These are phyloP conservation scores for Teinopalpus imperialis DNA, from an alignment of 2,888 invertebrate genomes.

Conservation along the genomic window DNA sequence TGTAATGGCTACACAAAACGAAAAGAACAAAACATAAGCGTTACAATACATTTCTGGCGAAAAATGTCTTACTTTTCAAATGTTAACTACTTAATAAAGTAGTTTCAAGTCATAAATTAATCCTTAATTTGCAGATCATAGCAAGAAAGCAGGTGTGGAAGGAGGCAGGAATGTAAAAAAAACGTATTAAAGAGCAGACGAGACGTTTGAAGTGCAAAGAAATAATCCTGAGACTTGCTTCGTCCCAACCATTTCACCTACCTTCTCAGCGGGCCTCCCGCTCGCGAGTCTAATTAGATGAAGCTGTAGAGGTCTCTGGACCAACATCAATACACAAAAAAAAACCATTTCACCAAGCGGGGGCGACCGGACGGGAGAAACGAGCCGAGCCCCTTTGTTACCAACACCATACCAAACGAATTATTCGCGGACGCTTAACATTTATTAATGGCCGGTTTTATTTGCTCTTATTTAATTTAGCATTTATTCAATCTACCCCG, in stretches of 20 bases:
- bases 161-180: slow-evolving; percentile 24
- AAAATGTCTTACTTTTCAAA: no score
- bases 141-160: slow-evolving; percentile 6
- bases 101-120: no score
- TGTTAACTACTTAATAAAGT: no score
- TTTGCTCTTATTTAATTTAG: slow-evolving; percentile 82
- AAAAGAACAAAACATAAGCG: no score
- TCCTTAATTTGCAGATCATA: slow-evolving; percentile 10
- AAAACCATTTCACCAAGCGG: slow-evolving; percentile 43
- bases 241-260: slow-evolving; percentile 40
- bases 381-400: slow-evolving; percentile 49
- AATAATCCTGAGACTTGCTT: slow-evolving; percentile 50
- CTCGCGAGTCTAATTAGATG: no score
- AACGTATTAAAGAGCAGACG: slow-evolving; percentile 35
- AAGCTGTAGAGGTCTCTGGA: no score
- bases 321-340: no score
- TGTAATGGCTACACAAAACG: background rate
- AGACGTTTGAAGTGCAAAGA: slow-evolving; percentile 54
- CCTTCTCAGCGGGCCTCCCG: no score
- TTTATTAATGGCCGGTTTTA: slow-evolving; percentile 74
- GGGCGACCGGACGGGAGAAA: slow-evolving; percentile 35
- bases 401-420: slow-evolving; percentile 63
- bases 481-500: slow-evolving; percentile 79
- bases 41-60: no score
- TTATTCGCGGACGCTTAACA: slow-evolving; percentile 65